Conservation (phyloP, 2,797 vertebrate species). For the Australoheros facetus region DNA sequence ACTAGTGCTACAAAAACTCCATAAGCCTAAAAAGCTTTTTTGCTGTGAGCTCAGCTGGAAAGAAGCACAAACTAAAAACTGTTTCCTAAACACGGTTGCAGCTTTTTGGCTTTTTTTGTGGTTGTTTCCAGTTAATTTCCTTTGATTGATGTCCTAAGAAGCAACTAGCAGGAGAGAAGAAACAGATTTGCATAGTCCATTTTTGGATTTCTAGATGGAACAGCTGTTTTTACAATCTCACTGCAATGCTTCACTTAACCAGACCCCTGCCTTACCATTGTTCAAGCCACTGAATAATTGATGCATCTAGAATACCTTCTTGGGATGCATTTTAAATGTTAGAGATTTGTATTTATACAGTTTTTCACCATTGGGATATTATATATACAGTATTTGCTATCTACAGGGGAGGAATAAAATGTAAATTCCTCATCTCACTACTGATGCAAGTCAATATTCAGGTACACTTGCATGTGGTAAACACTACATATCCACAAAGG, state of each 20-base stretch:
- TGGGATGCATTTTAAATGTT: constrained; percentile 4
- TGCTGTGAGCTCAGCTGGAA: neutral
- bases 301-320: constrained; percentile 9
- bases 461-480: neutral
- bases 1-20: neutral
- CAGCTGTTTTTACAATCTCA: constrained; percentile 32
- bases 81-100: neutral
- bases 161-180: neutral
- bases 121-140: constrained; percentile 7
- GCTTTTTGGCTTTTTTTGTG: neutral
- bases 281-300: constrained; percentile 32
- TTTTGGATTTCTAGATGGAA: constrained; percentile 16
- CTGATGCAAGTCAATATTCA: neutral
- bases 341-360: constrained; percentile 13
- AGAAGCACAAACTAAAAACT: neutral
- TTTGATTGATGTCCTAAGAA: neutral
- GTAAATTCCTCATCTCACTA: constrained; percentile 1
- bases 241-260: constrained; percentile 23
- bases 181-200: neutral
- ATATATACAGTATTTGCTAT: neutral
- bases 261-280: neutral
- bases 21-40: neutral
- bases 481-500: neutral
- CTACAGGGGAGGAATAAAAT: neutral
- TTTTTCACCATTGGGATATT: neutral